phyloP scores from a whole-genome alignment of 1,140 invertebrate genomes.

The Prorops nasuta region DNA sequence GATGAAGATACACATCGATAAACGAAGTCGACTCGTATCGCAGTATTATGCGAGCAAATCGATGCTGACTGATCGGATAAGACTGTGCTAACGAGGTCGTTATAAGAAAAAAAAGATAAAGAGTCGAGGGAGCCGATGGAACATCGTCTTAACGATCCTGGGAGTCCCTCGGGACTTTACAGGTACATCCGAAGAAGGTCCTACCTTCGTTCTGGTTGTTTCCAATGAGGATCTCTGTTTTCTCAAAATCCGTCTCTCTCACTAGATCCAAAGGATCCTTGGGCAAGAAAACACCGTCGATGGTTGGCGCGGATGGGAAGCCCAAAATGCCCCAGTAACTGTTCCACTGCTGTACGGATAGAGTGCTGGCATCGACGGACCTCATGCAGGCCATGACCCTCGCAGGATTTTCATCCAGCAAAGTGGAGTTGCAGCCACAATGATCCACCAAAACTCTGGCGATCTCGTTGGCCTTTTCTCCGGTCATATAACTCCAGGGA shows the following conservation, averaged over 20 bases:
- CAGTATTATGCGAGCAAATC: too few relatives aligned
- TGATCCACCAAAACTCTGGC: conserved; percentile 75
- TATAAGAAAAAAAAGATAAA: too few relatives aligned
- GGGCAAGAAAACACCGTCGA: conserved; percentile 81
- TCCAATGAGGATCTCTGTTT: conserved; percentile 82
- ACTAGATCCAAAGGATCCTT: conserved; percentile 81
- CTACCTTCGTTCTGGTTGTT: conserved; percentile 88
- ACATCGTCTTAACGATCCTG: too few relatives aligned
- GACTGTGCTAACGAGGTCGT: too few relatives aligned
- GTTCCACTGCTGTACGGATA: conserved; percentile 86
- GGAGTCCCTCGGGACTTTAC: too few relatives aligned
- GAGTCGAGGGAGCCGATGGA: too few relatives aligned
- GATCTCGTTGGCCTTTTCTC: conserved; percentile 75
- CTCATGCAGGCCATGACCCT: conserved; percentile 83
- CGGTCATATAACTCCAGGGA: conserved; percentile 86
- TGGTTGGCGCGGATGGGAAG: conserved; percentile 84
- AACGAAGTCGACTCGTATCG: too few relatives aligned
- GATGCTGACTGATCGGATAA: too few relatives aligned
- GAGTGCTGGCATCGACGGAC: conserved; percentile 78
- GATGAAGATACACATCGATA: too few relatives aligned
- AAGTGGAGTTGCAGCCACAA: conserved; percentile 77
- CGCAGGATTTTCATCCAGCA: conserved; percentile 64
- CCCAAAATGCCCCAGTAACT: conserved; percentile 86
- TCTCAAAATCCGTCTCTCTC: conserved; percentile 75
- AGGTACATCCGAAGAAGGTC: conserved; percentile 26